Evolutionary conservation across 2,797 vertebrate species (phyloP).

Genomic region (Pelodytes ibericus): DNA sequence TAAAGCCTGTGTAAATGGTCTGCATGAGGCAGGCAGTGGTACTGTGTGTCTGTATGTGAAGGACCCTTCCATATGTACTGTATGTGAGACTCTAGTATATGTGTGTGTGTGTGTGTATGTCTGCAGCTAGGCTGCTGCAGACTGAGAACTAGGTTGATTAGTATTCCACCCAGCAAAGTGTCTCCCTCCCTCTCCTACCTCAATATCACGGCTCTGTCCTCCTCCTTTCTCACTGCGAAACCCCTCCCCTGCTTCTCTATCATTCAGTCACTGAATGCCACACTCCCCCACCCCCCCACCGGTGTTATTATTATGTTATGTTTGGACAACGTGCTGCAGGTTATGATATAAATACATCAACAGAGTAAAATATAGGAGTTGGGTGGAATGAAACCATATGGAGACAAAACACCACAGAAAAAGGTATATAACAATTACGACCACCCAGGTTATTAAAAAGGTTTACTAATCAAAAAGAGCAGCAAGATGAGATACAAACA

Average conservation of each 20-base stretch:
- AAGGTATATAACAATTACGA: not conserved
- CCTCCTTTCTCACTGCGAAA: slow-evolving; percentile 38
- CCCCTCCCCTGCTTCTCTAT: slow-evolving; percentile 35
- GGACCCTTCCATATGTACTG: slow-evolving; percentile 1
- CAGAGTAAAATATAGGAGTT: not conserved
- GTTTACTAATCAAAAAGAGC: not conserved
- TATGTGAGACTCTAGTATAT: not conserved
- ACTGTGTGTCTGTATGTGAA: slow-evolving; percentile 24
- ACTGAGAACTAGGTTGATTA: slow-evolving; percentile 60
- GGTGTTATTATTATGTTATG: slow-evolving; percentile 46
- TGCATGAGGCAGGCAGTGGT: slow-evolving; percentile 14
- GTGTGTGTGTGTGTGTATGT: slow-evolving; percentile 41
- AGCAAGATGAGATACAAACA: not conserved
- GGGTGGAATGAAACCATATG: not conserved
- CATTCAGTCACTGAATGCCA: slow-evolving; percentile 33
- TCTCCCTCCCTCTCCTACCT: slow-evolving; percentile 58
- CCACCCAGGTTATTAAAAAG: not conserved
- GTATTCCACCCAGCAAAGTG: slow-evolving; percentile 61
- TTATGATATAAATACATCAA: slow-evolving; percentile 29
- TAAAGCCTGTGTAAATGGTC: not conserved
- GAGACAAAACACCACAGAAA: not conserved
- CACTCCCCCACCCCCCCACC: slow-evolving; percentile 12
- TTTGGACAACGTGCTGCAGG: slow-evolving; percentile 41
- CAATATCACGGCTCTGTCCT: slow-evolving; percentile 51
- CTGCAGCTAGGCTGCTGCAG: slow-evolving; percentile 58